These are phyloP conservation scores for Calliopsis andreniformis DNA, from an alignment of 1,140 invertebrate genomes.

Conservation along the genomic window DNA sequence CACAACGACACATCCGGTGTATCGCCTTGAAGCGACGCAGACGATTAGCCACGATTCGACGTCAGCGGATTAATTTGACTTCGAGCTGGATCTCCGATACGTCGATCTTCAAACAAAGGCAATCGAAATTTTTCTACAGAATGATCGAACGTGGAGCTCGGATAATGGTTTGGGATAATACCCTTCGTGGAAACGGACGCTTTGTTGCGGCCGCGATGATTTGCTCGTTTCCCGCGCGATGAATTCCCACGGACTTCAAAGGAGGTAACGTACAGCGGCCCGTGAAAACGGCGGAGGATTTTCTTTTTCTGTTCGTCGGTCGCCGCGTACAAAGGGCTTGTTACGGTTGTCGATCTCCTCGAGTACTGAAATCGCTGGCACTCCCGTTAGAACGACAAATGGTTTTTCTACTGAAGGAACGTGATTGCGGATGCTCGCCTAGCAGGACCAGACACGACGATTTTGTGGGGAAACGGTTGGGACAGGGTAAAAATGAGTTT, in stretches of 20 bases:
- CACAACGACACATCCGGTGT: background rate
- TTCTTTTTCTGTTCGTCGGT: background rate
- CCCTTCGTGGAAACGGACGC: background rate
- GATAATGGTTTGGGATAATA: constrained; percentile 29
- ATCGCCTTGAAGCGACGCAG: background rate
- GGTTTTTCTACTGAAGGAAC: background rate
- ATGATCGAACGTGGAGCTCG: background rate
- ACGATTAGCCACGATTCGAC: background rate
- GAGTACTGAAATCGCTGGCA: constrained; percentile 44
- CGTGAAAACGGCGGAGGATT: constrained; percentile 32
- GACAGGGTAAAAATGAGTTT: background rate
- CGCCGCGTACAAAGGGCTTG: background rate
- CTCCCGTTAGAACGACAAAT: constrained; percentile 9
- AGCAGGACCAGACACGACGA: background rate
- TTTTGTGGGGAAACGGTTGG: too few species aligned
- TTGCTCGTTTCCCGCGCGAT: constrained; percentile 31
- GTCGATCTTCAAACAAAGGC: background rate
- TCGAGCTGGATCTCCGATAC: background rate
- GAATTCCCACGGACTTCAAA: constrained; percentile 37
- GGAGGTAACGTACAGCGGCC: constrained; percentile 36
- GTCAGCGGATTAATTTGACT: constrained; percentile 13
- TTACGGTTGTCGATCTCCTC: constrained; percentile 7
- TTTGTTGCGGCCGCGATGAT: constrained; percentile 40
- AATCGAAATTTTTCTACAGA: too few species aligned
- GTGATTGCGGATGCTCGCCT: background rate